Base-by-base conservation (phyloP, 64 coral and sea anemone species). In the Porites lutea region DNA sequence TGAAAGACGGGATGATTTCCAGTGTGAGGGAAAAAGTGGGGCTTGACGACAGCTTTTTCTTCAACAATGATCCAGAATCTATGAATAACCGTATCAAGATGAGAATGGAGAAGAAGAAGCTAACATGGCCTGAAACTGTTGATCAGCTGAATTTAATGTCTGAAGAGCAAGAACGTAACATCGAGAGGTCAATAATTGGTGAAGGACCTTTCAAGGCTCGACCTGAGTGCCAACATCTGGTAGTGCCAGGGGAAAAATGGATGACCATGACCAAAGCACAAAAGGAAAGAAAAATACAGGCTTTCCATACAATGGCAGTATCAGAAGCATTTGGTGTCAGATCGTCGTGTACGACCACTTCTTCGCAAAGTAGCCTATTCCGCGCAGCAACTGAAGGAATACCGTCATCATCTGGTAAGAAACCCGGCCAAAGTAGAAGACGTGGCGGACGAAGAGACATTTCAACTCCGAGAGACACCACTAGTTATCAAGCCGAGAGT, bases 151-250 rank as follows among this genome's bases (percentile, higher is more conserved):
- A 78, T 4, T 3, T 55, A 11, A 55, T 78, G 12, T 14, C 52
- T 13, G 48, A 78, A 23, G 75, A 78, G 27, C 75, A 78, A 57
- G 48, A 78, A 57, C 45, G 75, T 0, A 78, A 78, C 75, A 37
- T 49, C 12, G 48, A 78, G 13, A 6, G 75, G 16, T 46, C 48
- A 51, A 8, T 78, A 14, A 78, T 78, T 52, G 75, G 52, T 19
- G 75, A 78, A 37, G 75, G 75, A 5, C 75, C 75, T 6, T 52
- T 52, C 20, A 78, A 37, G 46, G 5, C 52, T 51, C 9, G 75
- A 21, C 45, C 15, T 11, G 48, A 78, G 46, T 78, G 52, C n/a
- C 13, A 6, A 14, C 48, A 51, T 4, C n/a, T 74, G 8, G 13
- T 37, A 52, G 46, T 78, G 3, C n/a, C 47, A 43, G 13, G 3